These are phyloP conservation scores for Amphiprion clarkii DNA, from an alignment of 2,797 vertebrate species.

Conservation along the genomic window DNA sequence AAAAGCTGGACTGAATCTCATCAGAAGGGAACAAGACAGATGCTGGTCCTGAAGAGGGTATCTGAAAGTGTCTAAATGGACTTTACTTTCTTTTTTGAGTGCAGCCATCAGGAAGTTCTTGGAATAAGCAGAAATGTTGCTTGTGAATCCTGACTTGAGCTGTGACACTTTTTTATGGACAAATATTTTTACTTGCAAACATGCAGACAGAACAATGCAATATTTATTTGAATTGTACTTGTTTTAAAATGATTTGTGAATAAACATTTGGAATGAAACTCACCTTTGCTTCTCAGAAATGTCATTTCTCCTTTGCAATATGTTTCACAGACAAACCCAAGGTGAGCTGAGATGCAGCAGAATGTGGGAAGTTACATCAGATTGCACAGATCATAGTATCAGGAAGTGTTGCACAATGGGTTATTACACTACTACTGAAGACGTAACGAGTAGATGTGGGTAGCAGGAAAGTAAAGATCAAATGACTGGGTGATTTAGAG, in stretches of 20 bases:
- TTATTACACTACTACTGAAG: conserved; percentile 23
- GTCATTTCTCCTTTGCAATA: conserved; percentile 45
- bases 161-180: conserved; percentile 63
- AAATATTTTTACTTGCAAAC: conserved; percentile 55
- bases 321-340: conserved; percentile 14
- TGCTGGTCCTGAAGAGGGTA: conserved; percentile 45
- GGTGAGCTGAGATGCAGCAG: conserved; percentile 12
- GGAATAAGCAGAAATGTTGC: conserved; percentile 59
- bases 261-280: conserved; percentile 77
- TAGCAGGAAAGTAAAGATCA: conserved; percentile 34
- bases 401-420: conserved; percentile 59
- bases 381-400: conserved; percentile 27
- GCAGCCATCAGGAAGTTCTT: conserved; percentile 66
- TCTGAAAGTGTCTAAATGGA: conserved; percentile 62
- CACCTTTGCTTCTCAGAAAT: conserved; percentile 55
- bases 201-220: conserved; percentile 67
- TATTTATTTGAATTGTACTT: conserved; percentile 64
- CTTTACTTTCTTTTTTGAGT: conserved; percentile 51
- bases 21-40: conserved; percentile 41
- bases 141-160: conserved; percentile 65
- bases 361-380: conserved; percentile 28
- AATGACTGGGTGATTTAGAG: conserved; percentile 3
- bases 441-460: conserved; percentile 36
- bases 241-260: conserved; percentile 72
- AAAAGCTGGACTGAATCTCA: conserved; percentile 72